Conservation (phyloP, 2,797 vertebrate genomes). For the Aulostomus chinensis region DNA sequence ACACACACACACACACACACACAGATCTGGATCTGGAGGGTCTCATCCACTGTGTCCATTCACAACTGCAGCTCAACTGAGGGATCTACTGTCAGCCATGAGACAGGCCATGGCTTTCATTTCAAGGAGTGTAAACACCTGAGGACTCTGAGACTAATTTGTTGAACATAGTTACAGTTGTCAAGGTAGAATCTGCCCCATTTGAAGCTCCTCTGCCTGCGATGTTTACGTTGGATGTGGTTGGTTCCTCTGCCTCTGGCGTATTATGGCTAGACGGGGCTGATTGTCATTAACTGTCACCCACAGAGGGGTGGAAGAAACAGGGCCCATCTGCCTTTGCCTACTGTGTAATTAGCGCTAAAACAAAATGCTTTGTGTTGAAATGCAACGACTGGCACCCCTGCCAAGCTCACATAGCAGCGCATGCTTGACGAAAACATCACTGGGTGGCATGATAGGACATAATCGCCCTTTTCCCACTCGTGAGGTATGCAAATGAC, state of each 20-base stretch:
- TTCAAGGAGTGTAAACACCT: slow-evolving; percentile 53
- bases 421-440: slow-evolving; percentile 48
- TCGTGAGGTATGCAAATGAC: slow-evolving; percentile 52
- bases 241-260: slow-evolving; percentile 68
- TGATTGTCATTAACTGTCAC: slow-evolving; percentile 80
- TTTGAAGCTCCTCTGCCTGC: slow-evolving; percentile 43
- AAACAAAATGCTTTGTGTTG: slow-evolving; percentile 69
- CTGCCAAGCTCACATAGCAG: slow-evolving; percentile 61
- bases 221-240: slow-evolving; percentile 75
- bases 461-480: slow-evolving; percentile 48
- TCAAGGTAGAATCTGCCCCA: slow-evolving; percentile 64
- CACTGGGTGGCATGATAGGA: slow-evolving; percentile 60
- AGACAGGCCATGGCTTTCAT: slow-evolving; percentile 53
- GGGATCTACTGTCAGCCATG: slow-evolving; percentile 58
- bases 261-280: slow-evolving; percentile 76
- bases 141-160: slow-evolving; percentile 74
- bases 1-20: neutral
- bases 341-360: slow-evolving; percentile 69
- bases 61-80: slow-evolving; percentile 55
- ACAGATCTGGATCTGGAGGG: slow-evolving; percentile 1
- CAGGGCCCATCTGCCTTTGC: slow-evolving; percentile 55
- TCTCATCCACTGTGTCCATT: slow-evolving; percentile 36
- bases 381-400: slow-evolving; percentile 54
- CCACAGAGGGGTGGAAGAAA: slow-evolving; percentile 47
- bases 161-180: slow-evolving; percentile 81